phyloP scores from a whole-genome alignment of 2,113 vertebrate species.

The Diadophis punctatus region DNA sequence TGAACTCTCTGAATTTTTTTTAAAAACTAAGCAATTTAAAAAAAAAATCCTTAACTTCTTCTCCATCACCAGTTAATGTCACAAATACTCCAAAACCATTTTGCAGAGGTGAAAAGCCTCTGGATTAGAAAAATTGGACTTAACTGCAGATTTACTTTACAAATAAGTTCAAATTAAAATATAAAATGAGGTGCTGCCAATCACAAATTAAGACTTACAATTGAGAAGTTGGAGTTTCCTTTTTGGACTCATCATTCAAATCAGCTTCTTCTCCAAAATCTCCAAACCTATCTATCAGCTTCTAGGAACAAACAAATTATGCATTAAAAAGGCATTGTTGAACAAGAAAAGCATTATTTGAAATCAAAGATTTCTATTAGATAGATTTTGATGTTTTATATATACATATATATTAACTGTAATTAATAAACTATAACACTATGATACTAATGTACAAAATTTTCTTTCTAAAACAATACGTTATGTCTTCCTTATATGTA shows the following conservation, averaged over 20 bases:
- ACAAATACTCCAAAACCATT: not conserved
- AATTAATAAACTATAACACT: not conserved
- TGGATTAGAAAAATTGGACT: not conserved
- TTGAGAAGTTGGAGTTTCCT: constrained; percentile 84
- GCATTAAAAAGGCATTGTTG: constrained; percentile 3
- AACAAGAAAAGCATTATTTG: not conserved
- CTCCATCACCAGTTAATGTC: not conserved
- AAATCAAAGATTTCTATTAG: not conserved
- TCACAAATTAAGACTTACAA: constrained; percentile 76
- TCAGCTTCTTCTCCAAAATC: constrained; percentile 93
- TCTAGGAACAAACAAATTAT: constrained; percentile 69
- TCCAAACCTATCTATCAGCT: constrained; percentile 90
- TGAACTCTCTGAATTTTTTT: not conserved
- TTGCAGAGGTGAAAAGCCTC: not conserved
- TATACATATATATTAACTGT: too few species aligned
- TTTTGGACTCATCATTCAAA: constrained; percentile 88
- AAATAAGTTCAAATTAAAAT: constrained; percentile 11
- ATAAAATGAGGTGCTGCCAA: not conserved
- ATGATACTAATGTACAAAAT: not conserved
- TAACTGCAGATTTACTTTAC: not conserved
- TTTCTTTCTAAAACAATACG: not conserved
- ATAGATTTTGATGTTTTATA: not conserved
- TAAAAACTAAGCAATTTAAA: not conserved
- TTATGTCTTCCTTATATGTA: not conserved
- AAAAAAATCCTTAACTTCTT: not conserved